Evolutionary conservation across 92 coral and sea anemone genomes (phyloP).

Genomic region (Pocillopora grandis): DNA sequence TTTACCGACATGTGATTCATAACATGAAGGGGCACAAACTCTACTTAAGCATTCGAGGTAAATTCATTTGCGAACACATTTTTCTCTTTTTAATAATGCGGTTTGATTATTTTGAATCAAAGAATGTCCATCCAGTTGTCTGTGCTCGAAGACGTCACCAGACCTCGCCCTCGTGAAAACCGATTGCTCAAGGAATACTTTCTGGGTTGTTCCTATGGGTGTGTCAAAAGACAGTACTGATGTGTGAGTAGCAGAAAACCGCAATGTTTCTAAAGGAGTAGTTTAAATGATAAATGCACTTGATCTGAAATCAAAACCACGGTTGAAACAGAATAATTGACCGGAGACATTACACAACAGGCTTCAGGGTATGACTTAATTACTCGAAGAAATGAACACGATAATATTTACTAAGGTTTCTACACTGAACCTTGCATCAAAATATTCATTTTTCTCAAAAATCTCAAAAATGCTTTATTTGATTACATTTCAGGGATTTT

Average conservation of each 20-base stretch:
- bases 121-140: slow-evolving; percentile 28
- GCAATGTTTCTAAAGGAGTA: too few species aligned
- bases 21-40: too few species aligned
- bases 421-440: too few species aligned
- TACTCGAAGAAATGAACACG: neutral
- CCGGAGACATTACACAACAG: neutral
- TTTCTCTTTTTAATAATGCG: neutral
- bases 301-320: too few species aligned
- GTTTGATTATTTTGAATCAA: neutral
- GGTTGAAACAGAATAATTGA: too few species aligned
- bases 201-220: slow-evolving; percentile 7
- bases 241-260: slow-evolving; percentile 8
- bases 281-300: too few species aligned
- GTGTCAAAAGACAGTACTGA: slow-evolving; percentile 20
- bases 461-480: neutral
- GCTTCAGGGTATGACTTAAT: neutral
- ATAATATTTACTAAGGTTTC: too few species aligned
- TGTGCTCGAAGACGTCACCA: slow-evolving; percentile 5
- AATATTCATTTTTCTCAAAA: too few species aligned
- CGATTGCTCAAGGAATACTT: slow-evolving; percentile 21
- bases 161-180: slow-evolving; percentile 29
- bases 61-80: too few species aligned
- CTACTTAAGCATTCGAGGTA: too few species aligned
- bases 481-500: slow-evolving; percentile 25
- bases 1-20: too few species aligned